Percentiles rank a stretch among this genome's conserved stretches.
phyloP scores from a whole-genome alignment of 2,113 vertebrate species.

The Hippopotamus amphibius region DNA sequence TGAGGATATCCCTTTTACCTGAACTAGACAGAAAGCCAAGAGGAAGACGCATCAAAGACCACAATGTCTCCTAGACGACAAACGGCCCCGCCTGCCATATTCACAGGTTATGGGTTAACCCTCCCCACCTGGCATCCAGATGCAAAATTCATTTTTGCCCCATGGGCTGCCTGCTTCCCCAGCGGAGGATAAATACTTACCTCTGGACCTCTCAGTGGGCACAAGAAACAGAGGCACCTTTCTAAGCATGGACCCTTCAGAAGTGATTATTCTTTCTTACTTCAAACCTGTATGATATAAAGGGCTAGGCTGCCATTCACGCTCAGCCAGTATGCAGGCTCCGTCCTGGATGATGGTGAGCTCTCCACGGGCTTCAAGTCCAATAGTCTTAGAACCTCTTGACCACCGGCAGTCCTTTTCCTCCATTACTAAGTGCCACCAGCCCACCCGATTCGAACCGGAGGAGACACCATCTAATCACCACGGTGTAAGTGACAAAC shows the following conservation, averaged over 20 bases:
- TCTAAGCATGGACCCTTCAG: background rate
- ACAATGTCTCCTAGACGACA: background rate
- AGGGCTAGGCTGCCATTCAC: background rate
- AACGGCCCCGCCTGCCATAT: too few species aligned
- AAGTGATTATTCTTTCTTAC: background rate
- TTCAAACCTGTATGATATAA: background rate
- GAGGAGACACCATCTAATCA: background rate
- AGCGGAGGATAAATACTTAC: background rate
- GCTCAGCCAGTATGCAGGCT: background rate
- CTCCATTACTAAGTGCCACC: background rate
- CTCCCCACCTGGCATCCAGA: background rate
- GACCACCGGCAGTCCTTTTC: background rate
- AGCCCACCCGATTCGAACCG: background rate
- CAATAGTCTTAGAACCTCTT: background rate
- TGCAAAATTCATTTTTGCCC: background rate
- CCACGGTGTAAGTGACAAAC: background rate
- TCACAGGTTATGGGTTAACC: background rate
- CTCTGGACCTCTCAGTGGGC: background rate
- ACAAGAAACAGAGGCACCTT: background rate
- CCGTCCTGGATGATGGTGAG: background rate
- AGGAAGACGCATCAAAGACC: background rate
- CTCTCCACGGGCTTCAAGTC: background rate
- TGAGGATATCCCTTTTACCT: background rate
- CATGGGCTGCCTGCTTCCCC: background rate
- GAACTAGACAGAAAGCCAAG: background rate